Conservation (phyloP, 2,888 invertebrate genomes). For the Biston betularia region DNA sequence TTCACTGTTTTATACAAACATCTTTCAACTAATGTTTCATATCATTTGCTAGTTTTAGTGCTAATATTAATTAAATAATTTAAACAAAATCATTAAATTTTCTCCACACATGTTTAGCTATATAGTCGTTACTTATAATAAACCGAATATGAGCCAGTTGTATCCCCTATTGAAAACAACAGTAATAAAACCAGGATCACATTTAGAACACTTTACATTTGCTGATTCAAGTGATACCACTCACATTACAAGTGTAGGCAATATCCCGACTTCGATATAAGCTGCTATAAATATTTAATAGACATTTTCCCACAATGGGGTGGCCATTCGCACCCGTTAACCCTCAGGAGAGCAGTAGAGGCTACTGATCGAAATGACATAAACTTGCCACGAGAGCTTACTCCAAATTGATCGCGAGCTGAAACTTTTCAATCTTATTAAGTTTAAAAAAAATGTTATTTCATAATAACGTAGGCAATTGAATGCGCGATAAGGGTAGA, state of each 20-base stretch:
- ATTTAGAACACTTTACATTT: conserved; percentile 55
- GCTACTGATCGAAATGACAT: conserved; percentile 77
- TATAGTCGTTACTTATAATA: background rate
- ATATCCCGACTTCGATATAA: conserved; percentile 57
- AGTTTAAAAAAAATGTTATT: background rate
- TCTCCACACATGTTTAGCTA: background rate
- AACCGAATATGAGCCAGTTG: background rate
- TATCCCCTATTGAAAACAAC: conserved; percentile 25
- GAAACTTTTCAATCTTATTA: conserved; percentile 28
- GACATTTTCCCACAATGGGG: conserved; percentile 84
- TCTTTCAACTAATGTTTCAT: too few relatives aligned
- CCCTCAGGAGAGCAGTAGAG: conserved; percentile 77
- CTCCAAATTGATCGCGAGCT: conserved; percentile 28
- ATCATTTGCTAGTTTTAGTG: too few relatives aligned
- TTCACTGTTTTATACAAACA: too few relatives aligned
- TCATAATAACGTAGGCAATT: background rate
- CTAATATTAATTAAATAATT: too few relatives aligned
- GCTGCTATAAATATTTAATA: conserved; percentile 83
- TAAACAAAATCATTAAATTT: too few relatives aligned
- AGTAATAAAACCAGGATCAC: conserved; percentile 56
- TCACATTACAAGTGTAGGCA: conserved; percentile 61
- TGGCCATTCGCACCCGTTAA: conserved; percentile 81
- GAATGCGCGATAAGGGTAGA: background rate
- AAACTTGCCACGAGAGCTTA: conserved; percentile 33
- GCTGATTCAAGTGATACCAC: conserved; percentile 40